Base-by-base conservation (phyloP, 2,888 invertebrate species). In the Labia minor region DNA sequence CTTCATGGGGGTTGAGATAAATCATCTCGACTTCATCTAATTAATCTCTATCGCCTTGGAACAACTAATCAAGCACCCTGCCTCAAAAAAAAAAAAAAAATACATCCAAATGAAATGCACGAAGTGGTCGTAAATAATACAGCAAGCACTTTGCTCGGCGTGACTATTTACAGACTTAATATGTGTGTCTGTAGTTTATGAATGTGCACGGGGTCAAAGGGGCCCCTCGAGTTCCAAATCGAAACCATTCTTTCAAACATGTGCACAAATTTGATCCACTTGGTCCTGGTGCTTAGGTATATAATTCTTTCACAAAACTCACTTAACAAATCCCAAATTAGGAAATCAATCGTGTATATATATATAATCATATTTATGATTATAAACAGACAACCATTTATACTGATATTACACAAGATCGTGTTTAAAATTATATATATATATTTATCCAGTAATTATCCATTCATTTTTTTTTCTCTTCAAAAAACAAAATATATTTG, bases 21-120 rank as follows among this genome's bases (percentile, higher is more conserved):
- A 49, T 49, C 49, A 49, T 49, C 16, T 49, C 49, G 49, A 49
- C 49, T 49, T 49, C 49, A 49, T 49, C 49, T 49, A 49, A 49
- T 49, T 49, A 49, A 49, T 49, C 49, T 49, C 49, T 49, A 49
- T 49, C 49, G 49, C 49, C 49, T 49, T 49, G n/a, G 49, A 49
- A 49, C 49, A 49, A 49, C 49, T 49, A 49, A 49, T 49, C 49
- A 49, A 16, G n/a, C 16, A 49, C 16, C 49, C 49, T 14, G 16
- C 8, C 49, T 14, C 14, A 49, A 49, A 49, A 49, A 49, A 14
- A 49, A 26, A 3, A 26, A 26, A 8, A 26, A 26, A 26, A 26
- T 6, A 3, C 3, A 26, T 4, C 49, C 14, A 49, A 49, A 49
- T 49, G 49, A 49, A 49, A 49, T 49, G 49, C 49, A 49, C 49